phyloP scores from a whole-genome alignment of 2,888 invertebrate species.

The Capitulum mitella region DNA sequence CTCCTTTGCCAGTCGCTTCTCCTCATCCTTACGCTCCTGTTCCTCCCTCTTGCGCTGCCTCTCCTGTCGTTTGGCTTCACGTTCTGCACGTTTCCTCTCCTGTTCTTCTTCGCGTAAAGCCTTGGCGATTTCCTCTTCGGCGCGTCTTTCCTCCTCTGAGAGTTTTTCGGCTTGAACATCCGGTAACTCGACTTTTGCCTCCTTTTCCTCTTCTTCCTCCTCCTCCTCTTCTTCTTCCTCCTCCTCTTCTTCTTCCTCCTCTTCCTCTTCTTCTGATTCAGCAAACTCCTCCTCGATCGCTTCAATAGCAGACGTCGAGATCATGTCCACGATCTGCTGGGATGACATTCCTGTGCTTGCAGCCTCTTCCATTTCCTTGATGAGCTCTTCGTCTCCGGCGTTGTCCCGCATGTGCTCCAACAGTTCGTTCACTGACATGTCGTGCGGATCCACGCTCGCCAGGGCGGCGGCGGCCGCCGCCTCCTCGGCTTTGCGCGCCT shows the following conservation, averaged over 20 bases:
- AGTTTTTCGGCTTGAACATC: slow-evolving; percentile 42
- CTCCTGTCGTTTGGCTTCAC: slow-evolving; percentile 52
- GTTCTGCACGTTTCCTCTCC: not conserved
- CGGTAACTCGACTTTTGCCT: not conserved
- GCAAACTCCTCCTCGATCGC: slow-evolving; percentile 26
- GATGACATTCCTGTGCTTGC: slow-evolving; percentile 26
- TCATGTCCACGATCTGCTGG: not conserved
- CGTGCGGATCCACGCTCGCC: slow-evolving; percentile 31
- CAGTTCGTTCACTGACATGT: slow-evolving; percentile 34
- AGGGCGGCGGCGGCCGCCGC: slow-evolving; percentile 31
- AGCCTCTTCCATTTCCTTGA: slow-evolving; percentile 30
- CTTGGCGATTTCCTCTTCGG: not conserved
- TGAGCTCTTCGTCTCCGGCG: slow-evolving; percentile 32
- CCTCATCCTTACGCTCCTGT: not conserved
- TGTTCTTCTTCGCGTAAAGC: not conserved
- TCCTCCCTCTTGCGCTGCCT: not conserved
- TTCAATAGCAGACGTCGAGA: slow-evolving; percentile 18
- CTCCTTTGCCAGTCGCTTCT: slow-evolving; percentile 49
- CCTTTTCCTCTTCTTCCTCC: slow-evolving; percentile 50
- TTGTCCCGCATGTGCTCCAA: slow-evolving; percentile 35
- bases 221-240: slow-evolving; percentile 45
- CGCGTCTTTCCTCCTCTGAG: not conserved
- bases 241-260: slow-evolving; percentile 51
- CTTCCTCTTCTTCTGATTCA: slow-evolving; percentile 35
- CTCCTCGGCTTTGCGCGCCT: slow-evolving; percentile 32